Evolutionary conservation across 1,140 invertebrate genomes (phyloP).

Genomic region (Delia radicum): DNA sequence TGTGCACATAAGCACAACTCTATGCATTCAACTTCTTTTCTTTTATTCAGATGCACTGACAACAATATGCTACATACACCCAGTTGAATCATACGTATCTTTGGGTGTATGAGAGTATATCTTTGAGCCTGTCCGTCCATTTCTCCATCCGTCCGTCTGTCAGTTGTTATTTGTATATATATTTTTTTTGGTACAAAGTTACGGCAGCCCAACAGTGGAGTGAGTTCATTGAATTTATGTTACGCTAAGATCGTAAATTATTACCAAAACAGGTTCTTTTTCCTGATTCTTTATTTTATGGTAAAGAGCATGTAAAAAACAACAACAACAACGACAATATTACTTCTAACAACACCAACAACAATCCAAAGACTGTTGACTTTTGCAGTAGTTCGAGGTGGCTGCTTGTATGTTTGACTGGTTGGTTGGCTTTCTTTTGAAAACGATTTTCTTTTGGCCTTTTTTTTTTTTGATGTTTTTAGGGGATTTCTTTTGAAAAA

Average conservation of each 20-base stretch:
- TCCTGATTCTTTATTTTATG: not conserved
- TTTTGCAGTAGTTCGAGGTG: not conserved
- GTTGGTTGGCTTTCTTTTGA: not conserved
- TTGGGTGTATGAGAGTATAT: too few species aligned
- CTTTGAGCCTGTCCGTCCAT: too few species aligned
- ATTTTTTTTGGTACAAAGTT: not conserved
- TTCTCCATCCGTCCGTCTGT: too few species aligned
- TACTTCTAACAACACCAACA: not conserved
- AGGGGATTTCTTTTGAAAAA: not conserved
- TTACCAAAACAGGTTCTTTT: constrained; percentile 13
- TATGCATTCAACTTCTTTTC: too few species aligned
- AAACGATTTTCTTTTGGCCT: not conserved
- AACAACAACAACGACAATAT: not conserved
- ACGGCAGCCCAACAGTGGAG: not conserved
- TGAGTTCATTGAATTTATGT: constrained; percentile 12
- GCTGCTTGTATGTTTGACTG: not conserved
- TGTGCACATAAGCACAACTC: too few species aligned
- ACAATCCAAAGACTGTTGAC: not conserved
- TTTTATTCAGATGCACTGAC: not conserved
- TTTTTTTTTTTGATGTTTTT: not conserved
- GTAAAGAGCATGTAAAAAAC: not conserved
- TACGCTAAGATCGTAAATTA: constrained; percentile 6
- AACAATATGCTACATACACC: too few species aligned
- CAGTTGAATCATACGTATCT: too few species aligned
- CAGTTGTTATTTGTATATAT: too few species aligned